Conservation (phyloP, 2,888 invertebrate species). For the Gonocerus acuteangulatus region DNA sequence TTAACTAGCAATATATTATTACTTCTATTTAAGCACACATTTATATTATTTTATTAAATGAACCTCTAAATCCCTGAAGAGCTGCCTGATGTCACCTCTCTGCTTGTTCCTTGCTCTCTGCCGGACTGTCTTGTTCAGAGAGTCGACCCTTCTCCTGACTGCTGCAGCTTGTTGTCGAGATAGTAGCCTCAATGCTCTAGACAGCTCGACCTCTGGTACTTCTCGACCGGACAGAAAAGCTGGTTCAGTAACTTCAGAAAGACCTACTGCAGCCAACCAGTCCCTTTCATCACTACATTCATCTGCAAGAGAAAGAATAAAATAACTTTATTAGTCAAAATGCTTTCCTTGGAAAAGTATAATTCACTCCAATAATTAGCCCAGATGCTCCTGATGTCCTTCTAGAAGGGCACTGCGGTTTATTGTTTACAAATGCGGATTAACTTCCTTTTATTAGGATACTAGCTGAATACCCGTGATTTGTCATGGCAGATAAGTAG, state of each 20-base stretch:
- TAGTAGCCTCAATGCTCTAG: slow-evolving; percentile 51
- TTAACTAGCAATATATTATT: too few species aligned
- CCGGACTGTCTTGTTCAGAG: slow-evolving; percentile 68
- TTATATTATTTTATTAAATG: too few species aligned
- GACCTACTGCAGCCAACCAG: slow-evolving; percentile 66
- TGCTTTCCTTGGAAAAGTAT: not conserved
- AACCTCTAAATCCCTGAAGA: slow-evolving; percentile 77
- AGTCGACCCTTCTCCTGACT: slow-evolving; percentile 62
- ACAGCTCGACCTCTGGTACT: slow-evolving; percentile 57
- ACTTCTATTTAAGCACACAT: too few species aligned
- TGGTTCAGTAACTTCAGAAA: slow-evolving; percentile 60
- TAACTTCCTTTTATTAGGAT: too few species aligned
- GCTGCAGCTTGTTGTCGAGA: slow-evolving; percentile 66
- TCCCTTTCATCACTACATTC: slow-evolving; percentile 65
- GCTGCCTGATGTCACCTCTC: slow-evolving; percentile 66
- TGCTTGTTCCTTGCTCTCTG: slow-evolving; percentile 51
- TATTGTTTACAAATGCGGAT: too few species aligned
- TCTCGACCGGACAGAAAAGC: slow-evolving; percentile 59
- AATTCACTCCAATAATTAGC: not conserved
- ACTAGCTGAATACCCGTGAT: too few species aligned
- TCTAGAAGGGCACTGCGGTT: too few species aligned
- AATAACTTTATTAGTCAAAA: too few species aligned
- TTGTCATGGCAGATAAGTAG: too few species aligned
- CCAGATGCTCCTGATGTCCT: too few species aligned
- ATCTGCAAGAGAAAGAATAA: slow-evolving; percentile 26